Evolutionary conservation across 2,113 vertebrate species (phyloP).

Genomic region (Hippocampus zosterae): DNA sequence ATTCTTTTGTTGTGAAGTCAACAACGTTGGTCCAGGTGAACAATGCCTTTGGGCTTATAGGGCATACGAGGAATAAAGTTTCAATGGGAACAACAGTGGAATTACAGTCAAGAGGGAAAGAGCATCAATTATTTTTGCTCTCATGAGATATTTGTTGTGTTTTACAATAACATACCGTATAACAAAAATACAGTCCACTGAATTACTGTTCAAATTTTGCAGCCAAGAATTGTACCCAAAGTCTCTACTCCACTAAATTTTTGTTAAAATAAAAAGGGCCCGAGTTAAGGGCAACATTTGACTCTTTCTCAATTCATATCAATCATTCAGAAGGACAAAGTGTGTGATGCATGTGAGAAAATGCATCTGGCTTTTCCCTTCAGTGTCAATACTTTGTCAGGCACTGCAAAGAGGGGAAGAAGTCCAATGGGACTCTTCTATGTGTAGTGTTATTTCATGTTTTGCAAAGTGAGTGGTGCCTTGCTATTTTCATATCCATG

Average conservation of each 20-base stretch:
- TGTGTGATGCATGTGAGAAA: conserved; percentile 49
- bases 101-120: no score
- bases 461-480: conserved; percentile 45
- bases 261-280: conserved; percentile 31
- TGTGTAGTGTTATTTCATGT: conserved; percentile 66
- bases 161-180: no score
- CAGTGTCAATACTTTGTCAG: conserved; percentile 63
- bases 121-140: no score
- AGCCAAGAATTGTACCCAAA: no score
- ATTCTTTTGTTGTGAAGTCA: no score
- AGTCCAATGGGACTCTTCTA: conserved; percentile 45
- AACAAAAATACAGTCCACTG: no score
- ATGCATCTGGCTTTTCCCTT: conserved; percentile 39
- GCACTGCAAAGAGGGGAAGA: conserved; percentile 33
- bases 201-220: no score
- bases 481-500: conserved; percentile 32
- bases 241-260: conserved; percentile 21
- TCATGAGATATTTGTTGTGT: no score
- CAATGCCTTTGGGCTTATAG: no score
- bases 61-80: no score
- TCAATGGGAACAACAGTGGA: no score
- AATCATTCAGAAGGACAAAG: conserved; percentile 66
- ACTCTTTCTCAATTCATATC: conserved; percentile 28
- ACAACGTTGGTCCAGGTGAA: no score
- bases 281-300: conserved; percentile 35